Evolutionary conservation across 2,797 vertebrate genomes (phyloP).

Genomic region (Malurus splendens): DNA sequence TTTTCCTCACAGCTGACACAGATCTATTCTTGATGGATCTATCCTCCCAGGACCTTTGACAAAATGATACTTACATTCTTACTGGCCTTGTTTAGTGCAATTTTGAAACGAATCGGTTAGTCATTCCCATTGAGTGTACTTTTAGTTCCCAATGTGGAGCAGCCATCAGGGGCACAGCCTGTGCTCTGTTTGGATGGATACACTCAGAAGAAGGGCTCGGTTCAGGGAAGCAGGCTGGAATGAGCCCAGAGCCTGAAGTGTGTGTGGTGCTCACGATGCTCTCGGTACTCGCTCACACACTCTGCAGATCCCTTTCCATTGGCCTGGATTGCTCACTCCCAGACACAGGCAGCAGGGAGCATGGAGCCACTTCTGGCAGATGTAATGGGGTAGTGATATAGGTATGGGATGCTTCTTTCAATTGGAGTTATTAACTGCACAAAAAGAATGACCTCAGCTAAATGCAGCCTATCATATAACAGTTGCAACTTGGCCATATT

Average conservation of each 20-base stretch:
- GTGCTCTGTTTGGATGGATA: neutral
- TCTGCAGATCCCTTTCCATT: neutral
- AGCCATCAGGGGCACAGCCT: neutral
- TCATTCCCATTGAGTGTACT: neutral
- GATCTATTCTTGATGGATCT: neutral
- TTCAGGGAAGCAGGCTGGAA: neutral
- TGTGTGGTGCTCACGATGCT: neutral
- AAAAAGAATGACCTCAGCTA: neutral
- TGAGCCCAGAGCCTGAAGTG: accelerated
- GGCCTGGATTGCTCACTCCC: neutral
- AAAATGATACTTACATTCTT: neutral
- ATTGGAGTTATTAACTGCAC: neutral
- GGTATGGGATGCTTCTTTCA: neutral
- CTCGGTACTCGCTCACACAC: accelerated
- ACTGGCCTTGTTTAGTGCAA: neutral
- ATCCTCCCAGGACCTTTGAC: neutral
- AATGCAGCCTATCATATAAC: neutral
- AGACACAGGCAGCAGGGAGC: neutral
- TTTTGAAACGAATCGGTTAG: neutral
- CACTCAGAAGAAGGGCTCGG: neutral
- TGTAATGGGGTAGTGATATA: neutral
- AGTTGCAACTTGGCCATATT: neutral
- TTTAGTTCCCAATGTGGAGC: neutral
- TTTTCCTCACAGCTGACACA: neutral
- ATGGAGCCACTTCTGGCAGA: neutral